A percentile compares a stretch with the other conserved stretches of the same genome.
Conservation (phyloP, 2,888 invertebrate species). For the Epirrhoe tristata region DNA sequence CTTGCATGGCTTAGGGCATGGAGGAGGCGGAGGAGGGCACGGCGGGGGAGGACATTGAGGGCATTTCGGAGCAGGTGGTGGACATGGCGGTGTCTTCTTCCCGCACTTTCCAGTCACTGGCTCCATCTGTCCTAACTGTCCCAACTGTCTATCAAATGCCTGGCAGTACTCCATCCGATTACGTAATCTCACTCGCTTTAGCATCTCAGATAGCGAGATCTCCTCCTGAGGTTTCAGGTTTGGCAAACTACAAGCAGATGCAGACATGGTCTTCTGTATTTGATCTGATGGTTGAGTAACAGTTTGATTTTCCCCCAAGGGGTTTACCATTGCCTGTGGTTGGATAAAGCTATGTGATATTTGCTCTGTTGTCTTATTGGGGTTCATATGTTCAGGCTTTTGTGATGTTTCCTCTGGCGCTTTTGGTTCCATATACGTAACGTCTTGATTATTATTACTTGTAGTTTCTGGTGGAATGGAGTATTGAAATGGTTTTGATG, state of each 20-base stretch:
- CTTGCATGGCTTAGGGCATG: conserved; percentile 41
- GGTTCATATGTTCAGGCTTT: conserved; percentile 1
- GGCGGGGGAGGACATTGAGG: conserved; percentile 25
- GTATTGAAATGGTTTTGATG: conserved; percentile 6
- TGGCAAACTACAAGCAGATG: conserved; percentile 35
- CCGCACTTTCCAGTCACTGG: conserved; percentile 46
- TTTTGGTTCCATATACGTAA: conserved; percentile 12
- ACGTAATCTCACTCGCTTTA: conserved; percentile 58
- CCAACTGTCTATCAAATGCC: conserved; percentile 22
- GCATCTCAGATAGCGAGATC: conserved; percentile 58
- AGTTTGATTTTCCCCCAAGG: conserved; percentile 18
- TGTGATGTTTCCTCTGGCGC: background rate
- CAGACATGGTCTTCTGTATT: conserved; percentile 15
- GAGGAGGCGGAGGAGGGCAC: conserved; percentile 36
- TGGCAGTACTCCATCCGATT: conserved; percentile 50
- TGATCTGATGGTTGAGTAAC: conserved; percentile 7
- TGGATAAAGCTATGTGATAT: conserved; percentile 30
- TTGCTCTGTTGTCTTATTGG: conserved; percentile 20
- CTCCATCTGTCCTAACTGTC: conserved; percentile 25
- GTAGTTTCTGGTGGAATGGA: conserved; percentile 3
- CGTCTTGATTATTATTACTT: background rate
- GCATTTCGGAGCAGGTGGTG: conserved; percentile 23
- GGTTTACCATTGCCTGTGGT: conserved; percentile 29
- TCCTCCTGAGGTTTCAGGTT: conserved; percentile 39
- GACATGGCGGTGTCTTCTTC: conserved; percentile 33